Base-by-base conservation (phyloP, 2,113 vertebrate genomes). In the Capricornis sumatraensis region DNA sequence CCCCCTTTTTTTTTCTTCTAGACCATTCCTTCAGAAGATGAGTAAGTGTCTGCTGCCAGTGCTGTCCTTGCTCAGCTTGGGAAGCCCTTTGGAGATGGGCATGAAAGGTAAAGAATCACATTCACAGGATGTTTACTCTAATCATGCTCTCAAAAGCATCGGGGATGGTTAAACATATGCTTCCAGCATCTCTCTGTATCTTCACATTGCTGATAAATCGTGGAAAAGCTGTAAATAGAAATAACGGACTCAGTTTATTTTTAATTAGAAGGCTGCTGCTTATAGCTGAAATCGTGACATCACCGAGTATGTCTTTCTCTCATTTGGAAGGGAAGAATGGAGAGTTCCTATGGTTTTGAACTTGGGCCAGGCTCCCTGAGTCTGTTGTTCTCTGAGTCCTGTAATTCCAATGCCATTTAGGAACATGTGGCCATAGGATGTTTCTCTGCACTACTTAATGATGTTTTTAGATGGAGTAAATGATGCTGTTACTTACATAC, bases 261-360 rank as follows among this genome's bases (percentile, higher is more conserved):
- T 97, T 98, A 98, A 98, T 98, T 97, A 98, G 97, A 98, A 96
- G 95, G 89, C 86, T 97, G 91, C 95, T 93, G 67, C 94, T 98
- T 94, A 89, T 89, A 96, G 97, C 92, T 60, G 62, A 89, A 97
- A 94, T 95, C 47, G 53, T 97, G 97, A 98, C 97, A 96, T 91
- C 74, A 87, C 88, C 91, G 93, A 93, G 91, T 83, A 74, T 78
- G 93, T 87, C 93, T 97, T 95, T 74, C 92, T 97, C 88, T 97
- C 87, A 94, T 87, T 96, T 98, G 86, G 95, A 97, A 98, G 78
- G 82, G 76, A 94, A 97, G 89, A 93, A 93, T 89, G 83, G 67
- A 91, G 81, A 40, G 58, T 96, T 98, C 96, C 91, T 81, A 92
- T 86, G 81, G 94, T 88, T 93, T 91, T 98, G 97, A 96, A 96